Evolutionary conservation across 2,113 vertebrate species (phyloP).

Genomic region (Lophochroa leadbeateri): DNA sequence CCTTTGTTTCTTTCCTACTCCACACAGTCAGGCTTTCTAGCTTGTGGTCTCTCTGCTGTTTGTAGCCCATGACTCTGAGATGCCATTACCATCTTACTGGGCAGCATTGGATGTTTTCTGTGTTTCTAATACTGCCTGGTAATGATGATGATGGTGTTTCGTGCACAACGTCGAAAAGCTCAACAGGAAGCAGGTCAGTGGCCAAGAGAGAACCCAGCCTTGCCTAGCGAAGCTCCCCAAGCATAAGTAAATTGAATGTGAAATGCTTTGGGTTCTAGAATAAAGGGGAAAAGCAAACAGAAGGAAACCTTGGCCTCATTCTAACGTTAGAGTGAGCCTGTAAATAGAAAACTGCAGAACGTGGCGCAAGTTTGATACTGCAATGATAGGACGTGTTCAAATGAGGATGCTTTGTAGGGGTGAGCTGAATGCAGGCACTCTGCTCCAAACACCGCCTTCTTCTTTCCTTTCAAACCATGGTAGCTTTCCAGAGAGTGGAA

Average conservation of each 20-base stretch:
- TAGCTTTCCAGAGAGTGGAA: not conserved
- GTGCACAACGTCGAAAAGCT: slow-evolving; percentile 51
- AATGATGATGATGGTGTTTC: slow-evolving; percentile 96
- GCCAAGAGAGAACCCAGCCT: not conserved
- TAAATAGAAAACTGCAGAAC: not conserved
- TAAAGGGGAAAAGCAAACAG: not conserved
- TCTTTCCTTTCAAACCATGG: not conserved
- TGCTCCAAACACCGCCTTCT: not conserved
- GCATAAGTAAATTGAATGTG: not conserved
- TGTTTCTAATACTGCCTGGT: slow-evolving; percentile 99
- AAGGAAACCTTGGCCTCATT: not conserved
- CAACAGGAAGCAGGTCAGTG: not conserved
- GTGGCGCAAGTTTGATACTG: rapidly evolving
- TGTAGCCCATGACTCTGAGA: slow-evolving; percentile 64
- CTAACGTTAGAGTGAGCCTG: not conserved
- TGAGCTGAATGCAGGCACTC: not conserved
- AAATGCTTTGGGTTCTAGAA: not conserved
- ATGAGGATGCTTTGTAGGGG: rapidly evolving
- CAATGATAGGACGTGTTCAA: rapidly evolving
- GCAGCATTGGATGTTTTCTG: slow-evolving; percentile 97
- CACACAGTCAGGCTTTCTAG: not conserved
- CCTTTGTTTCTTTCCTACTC: not conserved
- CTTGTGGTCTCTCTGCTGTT: not conserved
- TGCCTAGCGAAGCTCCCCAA: not conserved
- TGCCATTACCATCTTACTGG: slow-evolving; percentile 97